Percentiles rank a stretch among this genome's conserved stretches.
phyloP scores from a whole-genome alignment of 2,797 vertebrate genomes.

The Pseudocheirus occidentalis region DNA sequence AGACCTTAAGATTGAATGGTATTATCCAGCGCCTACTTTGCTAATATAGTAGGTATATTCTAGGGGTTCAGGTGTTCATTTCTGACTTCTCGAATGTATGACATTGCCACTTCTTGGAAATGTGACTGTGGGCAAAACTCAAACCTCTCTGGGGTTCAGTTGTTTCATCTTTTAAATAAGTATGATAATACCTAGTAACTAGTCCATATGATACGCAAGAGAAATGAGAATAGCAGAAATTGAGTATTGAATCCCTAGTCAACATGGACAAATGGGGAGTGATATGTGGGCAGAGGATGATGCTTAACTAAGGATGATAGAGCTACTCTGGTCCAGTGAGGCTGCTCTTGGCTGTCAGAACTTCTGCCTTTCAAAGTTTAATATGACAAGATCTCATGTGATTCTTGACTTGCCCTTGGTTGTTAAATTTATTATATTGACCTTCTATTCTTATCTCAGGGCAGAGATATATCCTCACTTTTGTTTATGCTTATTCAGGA shows the following conservation, averaged over 20 bases:
- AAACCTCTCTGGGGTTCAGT: background rate
- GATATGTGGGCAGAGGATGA: background rate
- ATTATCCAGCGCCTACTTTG: background rate
- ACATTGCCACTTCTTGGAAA: background rate
- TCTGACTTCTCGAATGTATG: background rate
- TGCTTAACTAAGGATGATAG: background rate
- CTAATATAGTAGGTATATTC: background rate
- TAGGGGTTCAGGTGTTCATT: background rate
- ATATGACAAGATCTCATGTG: background rate
- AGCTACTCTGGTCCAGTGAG: background rate
- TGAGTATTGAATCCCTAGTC: background rate
- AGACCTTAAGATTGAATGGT: background rate
- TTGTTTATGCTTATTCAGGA: background rate
- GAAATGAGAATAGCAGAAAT: background rate
- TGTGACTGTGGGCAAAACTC: background rate
- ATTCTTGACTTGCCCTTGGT: background rate
- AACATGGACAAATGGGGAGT: background rate
- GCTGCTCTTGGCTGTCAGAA: background rate
- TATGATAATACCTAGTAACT: background rate
- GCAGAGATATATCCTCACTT: background rate
- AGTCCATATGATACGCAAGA: background rate
- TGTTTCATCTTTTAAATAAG: background rate
- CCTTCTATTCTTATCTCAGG: background rate
- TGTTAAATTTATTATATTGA: background rate
- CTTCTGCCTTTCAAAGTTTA: background rate